These are phyloP conservation scores for Cinara cedri DNA, from an alignment of 2,888 invertebrate species.

Conservation along the genomic window DNA sequence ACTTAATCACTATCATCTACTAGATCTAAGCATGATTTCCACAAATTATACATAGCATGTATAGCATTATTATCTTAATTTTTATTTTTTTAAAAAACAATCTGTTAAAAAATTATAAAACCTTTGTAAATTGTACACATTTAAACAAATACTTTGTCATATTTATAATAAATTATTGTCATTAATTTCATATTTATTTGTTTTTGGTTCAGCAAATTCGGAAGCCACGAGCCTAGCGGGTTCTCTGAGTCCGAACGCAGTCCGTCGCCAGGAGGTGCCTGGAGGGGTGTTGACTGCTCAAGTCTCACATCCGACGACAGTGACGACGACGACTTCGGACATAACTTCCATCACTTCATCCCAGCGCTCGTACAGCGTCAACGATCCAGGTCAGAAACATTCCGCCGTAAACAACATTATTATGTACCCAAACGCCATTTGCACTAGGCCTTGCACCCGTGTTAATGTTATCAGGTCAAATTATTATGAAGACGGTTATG, in stretches of 20 bases:
- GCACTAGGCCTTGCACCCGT: slow-evolving; percentile 51
- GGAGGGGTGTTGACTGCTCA: slow-evolving; percentile 54
- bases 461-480: slow-evolving; percentile 50
- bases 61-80: not conserved
- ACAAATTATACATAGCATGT: slow-evolving; percentile 21
- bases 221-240: slow-evolving; percentile 63
- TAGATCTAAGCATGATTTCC: slow-evolving; percentile 37
- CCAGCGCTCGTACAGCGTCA: slow-evolving; percentile 65
- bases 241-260: slow-evolving; percentile 62
- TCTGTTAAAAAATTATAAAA: not conserved
- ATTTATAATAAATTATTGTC: not conserved
- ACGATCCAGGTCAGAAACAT: slow-evolving; percentile 59
- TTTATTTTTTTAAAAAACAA: not conserved
- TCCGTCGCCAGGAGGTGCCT: slow-evolving; percentile 58
- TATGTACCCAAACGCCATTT: slow-evolving; percentile 58
- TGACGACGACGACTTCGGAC: slow-evolving; percentile 62
- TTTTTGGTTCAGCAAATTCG: slow-evolving; percentile 57
- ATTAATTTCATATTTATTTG: not conserved
- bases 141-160: not conserved
- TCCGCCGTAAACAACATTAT: slow-evolving; percentile 58
- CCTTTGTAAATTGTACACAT: not conserved
- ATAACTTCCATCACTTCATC: slow-evolving; percentile 66
- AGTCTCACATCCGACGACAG: slow-evolving; percentile 59
- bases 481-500: slow-evolving; percentile 47
- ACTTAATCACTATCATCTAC: slow-evolving; percentile 4